phyloP scores from a whole-genome alignment of 2,888 invertebrate species.

The Tipula unca region DNA sequence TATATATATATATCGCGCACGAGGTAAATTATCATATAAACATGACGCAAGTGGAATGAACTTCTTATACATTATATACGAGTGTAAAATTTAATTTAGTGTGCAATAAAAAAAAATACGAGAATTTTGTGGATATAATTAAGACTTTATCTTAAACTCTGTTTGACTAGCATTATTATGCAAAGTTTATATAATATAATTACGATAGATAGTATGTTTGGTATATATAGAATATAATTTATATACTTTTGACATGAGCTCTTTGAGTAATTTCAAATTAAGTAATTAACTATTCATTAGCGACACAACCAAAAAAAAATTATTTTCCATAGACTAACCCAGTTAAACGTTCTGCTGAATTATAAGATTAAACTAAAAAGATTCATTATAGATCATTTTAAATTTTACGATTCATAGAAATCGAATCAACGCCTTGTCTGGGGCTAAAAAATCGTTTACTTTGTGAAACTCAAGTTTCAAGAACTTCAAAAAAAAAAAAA shows the following conservation, averaged over 20 bases:
- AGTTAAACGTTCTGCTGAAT: too few species aligned
- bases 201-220: neutral
- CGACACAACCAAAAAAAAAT: neutral
- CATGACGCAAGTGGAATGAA: neutral
- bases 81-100: neutral
- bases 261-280: neutral
- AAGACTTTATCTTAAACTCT: neutral
- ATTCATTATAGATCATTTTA: too few species aligned
- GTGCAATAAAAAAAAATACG: neutral
- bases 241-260: neutral
- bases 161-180: neutral
- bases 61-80: neutral
- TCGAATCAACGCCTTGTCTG: too few species aligned
- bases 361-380: too few species aligned
- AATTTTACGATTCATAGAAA: too few species aligned
- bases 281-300: neutral
- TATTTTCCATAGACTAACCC: too few species aligned
- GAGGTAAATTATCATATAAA: neutral
- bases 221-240: neutral
- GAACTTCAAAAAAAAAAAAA: too few species aligned
- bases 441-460: too few species aligned
- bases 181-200: neutral
- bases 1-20: too few species aligned
- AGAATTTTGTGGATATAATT: neutral
- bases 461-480: too few species aligned